Evolutionary conservation across 92 coral and sea anemone species (phyloP), one percentile per base, ranked within the genome.

Genomic region (Umimayanthus chanpuru): DNA sequence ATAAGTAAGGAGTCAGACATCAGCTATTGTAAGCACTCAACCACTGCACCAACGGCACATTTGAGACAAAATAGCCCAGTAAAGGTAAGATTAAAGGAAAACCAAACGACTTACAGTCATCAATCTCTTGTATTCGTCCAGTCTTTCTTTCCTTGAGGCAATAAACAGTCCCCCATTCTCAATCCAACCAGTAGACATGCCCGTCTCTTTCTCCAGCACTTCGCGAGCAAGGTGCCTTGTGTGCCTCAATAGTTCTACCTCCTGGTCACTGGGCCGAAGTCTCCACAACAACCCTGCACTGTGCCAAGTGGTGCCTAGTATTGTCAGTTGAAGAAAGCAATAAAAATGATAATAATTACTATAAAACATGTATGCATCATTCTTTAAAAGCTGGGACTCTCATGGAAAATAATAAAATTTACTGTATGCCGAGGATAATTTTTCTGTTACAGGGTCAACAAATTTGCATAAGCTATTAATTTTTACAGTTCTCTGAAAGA

Each of bases 151-250:
- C 28, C 92, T 95, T 50, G 92, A 93, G 61, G 99, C 99, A 90
- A 97, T 97, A 88, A 97, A 97, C 76, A 97, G 76, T 58, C 99
- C 99, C 18, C 99, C 99, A 97, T 97, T 97, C 81, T 94, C 99
- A 91, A 95, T 97, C 99, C 99, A 97, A 20, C 99, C 99, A 25
- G 99, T 66, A 23, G 94, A 94, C 76, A 97, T 76, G 32, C 98
- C 99, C 36, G 98, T 94, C 91, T 97, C 99, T 43, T 92, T 49
- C 40, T 95, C 98, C n/a, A 96, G 86, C 3, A 97, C 77, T n/a
- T 94, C 96, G 36, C 91, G 91, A 29, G 96, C 99, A 84, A 97
- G 91, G 56, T 87, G 55, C 44, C 98, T 90, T 44, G 99, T 97
- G 88, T 92, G 94, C 41, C 86, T 91, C 55, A 97, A 84, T 14